Percentiles rank a stretch among this genome's conserved stretches.
These are phyloP conservation scores for Trididemnum miniatum DNA, from an alignment of 23 tunicate genomes.

Conservation along the genomic window DNA sequence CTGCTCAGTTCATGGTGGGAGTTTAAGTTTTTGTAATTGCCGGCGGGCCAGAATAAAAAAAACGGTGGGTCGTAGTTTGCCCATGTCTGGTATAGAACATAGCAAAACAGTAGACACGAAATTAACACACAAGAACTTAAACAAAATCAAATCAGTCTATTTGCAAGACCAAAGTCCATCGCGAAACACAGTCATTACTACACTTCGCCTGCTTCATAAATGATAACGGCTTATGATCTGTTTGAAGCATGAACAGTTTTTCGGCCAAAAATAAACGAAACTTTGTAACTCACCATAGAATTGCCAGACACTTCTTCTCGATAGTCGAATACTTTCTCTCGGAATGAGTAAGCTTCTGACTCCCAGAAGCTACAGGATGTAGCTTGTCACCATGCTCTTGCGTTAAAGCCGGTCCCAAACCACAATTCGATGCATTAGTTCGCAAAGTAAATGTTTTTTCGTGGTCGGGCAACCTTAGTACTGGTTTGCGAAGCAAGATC, in stretches of 20 bases:
- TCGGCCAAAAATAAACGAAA: slow-evolving; percentile 13
- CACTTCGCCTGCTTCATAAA: slow-evolving; percentile 12
- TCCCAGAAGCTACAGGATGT: slow-evolving; percentile 24
- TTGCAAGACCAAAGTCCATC: slow-evolving; percentile 22
- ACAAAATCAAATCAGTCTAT: no score
- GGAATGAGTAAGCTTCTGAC: slow-evolving; percentile 25
- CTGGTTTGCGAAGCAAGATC: not conserved
- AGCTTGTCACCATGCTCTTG: slow-evolving; percentile 8
- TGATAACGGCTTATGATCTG: not conserved
- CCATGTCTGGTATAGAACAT: no score
- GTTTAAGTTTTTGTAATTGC: no score
- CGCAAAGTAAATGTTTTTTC: not conserved
- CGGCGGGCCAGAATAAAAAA: no score
- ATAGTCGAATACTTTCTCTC: slow-evolving; percentile 32
- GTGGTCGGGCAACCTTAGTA: slow-evolving; percentile 3
- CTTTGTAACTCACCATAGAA: slow-evolving; percentile 32
- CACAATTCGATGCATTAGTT: not conserved
- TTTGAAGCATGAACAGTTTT: not conserved
- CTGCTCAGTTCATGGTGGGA: no score
- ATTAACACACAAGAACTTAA: no score
- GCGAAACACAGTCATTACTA: slow-evolving; percentile 10
- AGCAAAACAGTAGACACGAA: no score
- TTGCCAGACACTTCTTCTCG: slow-evolving; percentile 38
- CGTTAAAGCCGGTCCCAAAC: not conserved
- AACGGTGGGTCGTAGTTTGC: no score